phyloP scores from a whole-genome alignment of 2,888 invertebrate species.

The Tipula helvola region DNA sequence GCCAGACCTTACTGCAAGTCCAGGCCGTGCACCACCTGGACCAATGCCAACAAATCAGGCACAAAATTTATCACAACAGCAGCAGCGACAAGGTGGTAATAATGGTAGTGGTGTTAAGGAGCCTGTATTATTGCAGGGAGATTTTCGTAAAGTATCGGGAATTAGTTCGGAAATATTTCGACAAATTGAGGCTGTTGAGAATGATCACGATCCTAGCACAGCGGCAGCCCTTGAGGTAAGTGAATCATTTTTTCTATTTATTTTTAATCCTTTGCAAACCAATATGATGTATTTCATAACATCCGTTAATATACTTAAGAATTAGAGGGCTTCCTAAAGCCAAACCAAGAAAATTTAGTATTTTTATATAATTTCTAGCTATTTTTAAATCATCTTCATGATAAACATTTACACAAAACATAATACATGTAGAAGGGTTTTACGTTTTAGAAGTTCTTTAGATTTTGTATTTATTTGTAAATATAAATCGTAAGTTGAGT shows the following conservation, averaged over 20 bases:
- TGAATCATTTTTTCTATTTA: slow-evolving; percentile 10
- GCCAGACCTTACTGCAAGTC: slow-evolving; percentile 82
- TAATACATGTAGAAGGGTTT: neutral
- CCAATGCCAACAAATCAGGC: slow-evolving; percentile 45
- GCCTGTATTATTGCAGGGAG: slow-evolving; percentile 77
- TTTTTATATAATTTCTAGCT: neutral
- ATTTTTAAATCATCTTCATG: neutral
- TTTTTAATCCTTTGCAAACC: neutral
- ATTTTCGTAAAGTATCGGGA: slow-evolving; percentile 92
- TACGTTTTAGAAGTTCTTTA: neutral
- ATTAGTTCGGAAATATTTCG: slow-evolving; percentile 94
- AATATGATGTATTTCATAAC: neutral
- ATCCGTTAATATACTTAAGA: neutral
- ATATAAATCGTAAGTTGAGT: too few relatives aligned
- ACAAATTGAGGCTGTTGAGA: slow-evolving; percentile 92
- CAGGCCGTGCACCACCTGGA: slow-evolving; percentile 67
- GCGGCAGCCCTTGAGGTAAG: slow-evolving; percentile 77
- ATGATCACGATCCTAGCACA: slow-evolving; percentile 87
- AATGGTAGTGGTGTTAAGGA: slow-evolving; percentile 35
- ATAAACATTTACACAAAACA: neutral
- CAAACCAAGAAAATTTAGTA: neutral
- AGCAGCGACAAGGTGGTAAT: slow-evolving; percentile 28
- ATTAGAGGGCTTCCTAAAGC: neutral
- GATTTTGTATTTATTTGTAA: too few relatives aligned
- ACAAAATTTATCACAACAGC: slow-evolving; percentile 36